phyloP scores from a whole-genome alignment of 2,113 vertebrate genomes.

The Daphoenositta chrysoptera region DNA sequence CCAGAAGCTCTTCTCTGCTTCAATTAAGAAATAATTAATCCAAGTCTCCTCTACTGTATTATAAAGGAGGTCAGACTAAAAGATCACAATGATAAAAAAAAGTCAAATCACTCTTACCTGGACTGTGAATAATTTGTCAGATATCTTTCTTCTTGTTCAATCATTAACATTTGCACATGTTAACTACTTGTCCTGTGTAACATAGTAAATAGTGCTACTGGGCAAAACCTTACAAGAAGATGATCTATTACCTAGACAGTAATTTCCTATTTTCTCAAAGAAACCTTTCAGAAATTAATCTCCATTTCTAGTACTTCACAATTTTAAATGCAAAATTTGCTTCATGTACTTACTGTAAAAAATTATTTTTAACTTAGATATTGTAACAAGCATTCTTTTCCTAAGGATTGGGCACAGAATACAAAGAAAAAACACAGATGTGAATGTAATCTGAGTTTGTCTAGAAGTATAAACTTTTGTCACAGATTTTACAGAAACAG shows the following conservation, averaged over 20 bases:
- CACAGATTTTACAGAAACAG: neutral
- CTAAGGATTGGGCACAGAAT: neutral
- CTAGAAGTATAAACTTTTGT: neutral
- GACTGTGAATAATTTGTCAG: neutral
- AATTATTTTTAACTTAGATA: neutral
- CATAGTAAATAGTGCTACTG: neutral
- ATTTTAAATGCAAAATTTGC: neutral
- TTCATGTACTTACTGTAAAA: neutral
- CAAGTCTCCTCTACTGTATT: neutral
- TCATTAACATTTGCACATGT: neutral
- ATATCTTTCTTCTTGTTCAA: neutral
- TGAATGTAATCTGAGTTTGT: neutral
- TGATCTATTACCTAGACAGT: neutral
- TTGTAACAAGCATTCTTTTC: neutral
- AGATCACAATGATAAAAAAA: neutral
- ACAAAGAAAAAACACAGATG: neutral
- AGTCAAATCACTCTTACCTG: neutral
- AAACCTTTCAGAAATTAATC: neutral
- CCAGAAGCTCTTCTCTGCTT: neutral
- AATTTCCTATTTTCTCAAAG: neutral
- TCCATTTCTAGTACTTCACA: neutral
- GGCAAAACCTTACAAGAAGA: neutral
- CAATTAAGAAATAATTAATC: slow-evolving; percentile 20
- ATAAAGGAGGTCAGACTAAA: neutral
- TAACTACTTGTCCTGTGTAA: neutral